A percentile compares a stretch with the other conserved stretches of the same genome.
Conservation (phyloP, 2,888 invertebrate genomes). For the Diogma glabrata region DNA sequence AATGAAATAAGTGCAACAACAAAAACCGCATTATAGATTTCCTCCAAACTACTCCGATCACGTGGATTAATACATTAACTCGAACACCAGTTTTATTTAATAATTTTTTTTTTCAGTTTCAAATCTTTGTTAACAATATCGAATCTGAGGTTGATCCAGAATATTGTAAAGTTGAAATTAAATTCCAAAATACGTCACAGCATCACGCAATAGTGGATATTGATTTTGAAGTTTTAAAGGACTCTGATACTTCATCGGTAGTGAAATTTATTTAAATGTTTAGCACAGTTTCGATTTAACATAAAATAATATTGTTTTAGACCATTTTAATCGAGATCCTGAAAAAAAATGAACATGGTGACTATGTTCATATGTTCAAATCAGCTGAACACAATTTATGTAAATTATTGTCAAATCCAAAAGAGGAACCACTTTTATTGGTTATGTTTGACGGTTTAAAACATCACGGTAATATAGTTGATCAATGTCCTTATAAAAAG, state of each 20-base stretch:
- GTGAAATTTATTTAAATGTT: neutral
- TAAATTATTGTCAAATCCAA: neutral
- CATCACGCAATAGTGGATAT: constrained; percentile 1
- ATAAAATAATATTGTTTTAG: neutral
- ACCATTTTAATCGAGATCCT: neutral
- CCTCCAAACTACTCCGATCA: too few relatives aligned
- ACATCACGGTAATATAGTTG: constrained; percentile 3
- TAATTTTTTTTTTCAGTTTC: neutral
- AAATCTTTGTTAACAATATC: constrained; percentile 4
- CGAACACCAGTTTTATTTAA: too few relatives aligned
- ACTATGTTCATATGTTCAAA: neutral
- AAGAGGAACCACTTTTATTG: neutral
- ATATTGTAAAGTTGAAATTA: constrained; percentile 1
- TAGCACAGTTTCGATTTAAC: neutral
- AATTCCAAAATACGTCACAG: constrained; percentile 2
- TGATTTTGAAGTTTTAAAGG: neutral
- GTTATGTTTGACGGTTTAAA: constrained; percentile 1
- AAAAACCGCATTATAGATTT: too few relatives aligned
- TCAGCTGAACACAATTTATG: neutral
- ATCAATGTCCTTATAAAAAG: neutral
- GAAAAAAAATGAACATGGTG: neutral
- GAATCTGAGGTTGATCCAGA: neutral
- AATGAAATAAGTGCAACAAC: too few relatives aligned
- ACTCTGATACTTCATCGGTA: neutral
- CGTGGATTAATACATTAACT: too few relatives aligned